Base-by-base conservation (phyloP, 2,888 invertebrate species). In the Clitarchus hookeri region DNA sequence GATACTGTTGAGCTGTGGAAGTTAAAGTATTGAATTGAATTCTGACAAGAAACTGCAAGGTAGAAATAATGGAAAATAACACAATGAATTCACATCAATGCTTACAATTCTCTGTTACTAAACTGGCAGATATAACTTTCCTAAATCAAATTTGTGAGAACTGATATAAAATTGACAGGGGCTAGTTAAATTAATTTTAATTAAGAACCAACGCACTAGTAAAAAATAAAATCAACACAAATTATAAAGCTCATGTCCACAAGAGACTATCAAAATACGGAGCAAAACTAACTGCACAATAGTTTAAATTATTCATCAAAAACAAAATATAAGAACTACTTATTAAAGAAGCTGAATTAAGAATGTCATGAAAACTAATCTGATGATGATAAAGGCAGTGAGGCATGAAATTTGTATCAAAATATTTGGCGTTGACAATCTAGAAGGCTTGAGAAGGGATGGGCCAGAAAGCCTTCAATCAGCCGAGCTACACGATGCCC, bases 321-420 rank as follows among this genome's bases (percentile, higher is more conserved):
- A 65, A 65, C 65, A 19, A 53, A 53, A 2, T 53, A 65, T 65
- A 23, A n/a, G 16, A 65, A 65, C 65, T 65, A n/a, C 3, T 6
- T 65, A 8, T 16, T n/a, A 12, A 16, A 36, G 16, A 65, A 19
- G n/a, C n/a, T 65, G n/a, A 65, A 65, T 65, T 8, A 65, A 23
- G 16, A n/a, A 65, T 65, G 23, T 16, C n/a, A 65, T 23, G 12
- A 65, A 65, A 65, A 65, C 19, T 65, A 65, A 48, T 16, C 16
- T 65, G 19, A 65, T 23, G n/a, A 65, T 65, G 23, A 65, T 9
- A 65, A 19, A n/a, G 65, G 65, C 65, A 65, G 65, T 65, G 65
- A 65, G 65, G 65, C 65, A 65, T 65, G 65, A 65, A 16, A 23
- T n/a, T n/a, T 65, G 65, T 65, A 65, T 65, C 65, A 65, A 65